Evolutionary conservation across 1,140 invertebrate genomes (phyloP), one percentile per base, ranked within the genome.

Genomic region (Gryllus bimaculatus): DNA sequence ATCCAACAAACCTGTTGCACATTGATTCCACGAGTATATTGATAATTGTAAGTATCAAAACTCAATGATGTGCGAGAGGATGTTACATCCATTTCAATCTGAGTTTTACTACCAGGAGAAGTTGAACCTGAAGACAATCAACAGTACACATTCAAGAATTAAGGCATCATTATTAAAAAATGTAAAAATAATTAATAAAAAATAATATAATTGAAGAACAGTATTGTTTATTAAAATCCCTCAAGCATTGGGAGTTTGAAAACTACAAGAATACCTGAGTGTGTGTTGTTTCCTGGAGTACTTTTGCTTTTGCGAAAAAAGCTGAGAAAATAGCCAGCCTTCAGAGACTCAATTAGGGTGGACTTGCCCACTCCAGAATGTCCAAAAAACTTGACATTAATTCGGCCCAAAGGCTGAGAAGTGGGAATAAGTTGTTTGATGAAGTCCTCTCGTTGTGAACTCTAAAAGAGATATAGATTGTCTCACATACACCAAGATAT

Each of bases 351-450:
- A 13, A 93, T 88, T 15, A 96, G 85, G 2, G 91, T 89, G 13
- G 92, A 90, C 86, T 96, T 96, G 7, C 94, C 94, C 10, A 91
- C 90, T 2, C 91, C 92, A 74, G 91, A 93, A 82, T 93, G 91
- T 8, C 94, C 94, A 81, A 96, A 89, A 21, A 96, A 83, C 82
- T 94, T 91, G 48, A 96, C 82, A 82, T 94, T 94, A 76, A 95
- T 88, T 77, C 92, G 88, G 76, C 90, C 86, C 74, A 95, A 88
- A 15, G 90, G 88, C 80, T 90, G 87, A 48, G 89, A 87, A 7
- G 89, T 89, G 48, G 91, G 89, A 81, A 92, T 89, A 13, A 95
- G 84, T 86, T 95, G 94, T 81, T 89, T 88, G 26, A 94, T 91
- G 80, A 89, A 93, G 76, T 89, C 86, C 82, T 92, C 91, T 74